Base-by-base conservation (phyloP, 2,113 vertebrate species). In the Passer domesticus region DNA sequence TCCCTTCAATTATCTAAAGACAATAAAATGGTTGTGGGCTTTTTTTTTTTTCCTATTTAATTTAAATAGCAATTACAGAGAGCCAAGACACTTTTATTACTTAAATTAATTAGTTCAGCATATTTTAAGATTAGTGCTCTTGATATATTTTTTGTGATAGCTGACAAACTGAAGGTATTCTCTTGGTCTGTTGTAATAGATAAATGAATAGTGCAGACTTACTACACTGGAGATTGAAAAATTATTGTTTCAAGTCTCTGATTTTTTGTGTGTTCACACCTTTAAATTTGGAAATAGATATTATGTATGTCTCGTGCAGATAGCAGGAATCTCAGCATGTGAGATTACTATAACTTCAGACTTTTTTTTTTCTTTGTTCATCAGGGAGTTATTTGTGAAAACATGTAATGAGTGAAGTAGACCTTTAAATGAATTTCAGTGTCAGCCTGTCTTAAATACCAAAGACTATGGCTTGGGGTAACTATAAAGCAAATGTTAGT, bases 371-470 rank as follows among this genome's bases (percentile, higher is more conserved):
- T 88, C 50, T 70, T 10, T 6, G 6, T 37, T 0, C 77, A 56
- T 77, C 9, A 53, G 13, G 15, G 43, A 53, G 25, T 37, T 81
- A 50, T 83, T 88, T 90, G 16, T 49, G 41, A 77, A 72, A 83
- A 63, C 28, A 56, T 37, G 16, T 24, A 55, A 55, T 80, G 39
- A 69, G n/a, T 83, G 80, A 95, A 95, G 39, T 80, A 83, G 75
- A 87, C 47, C 88, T 94, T 92, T 81, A 90, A 83, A 62, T 83
- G 27, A 82, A 70, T 90, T 92, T 62, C 70, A 60, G 30, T 67
- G 23, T 85, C 69, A 90, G 52, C 41, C 68, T 86, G 17, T 78
- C 96, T 91, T 94, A 96, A 97, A 97, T 96, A 92, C 46, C 90
- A 96, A 93, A 89, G 31, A 5, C 24, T 59, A 13, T 95, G 28